A percentile compares a stretch with the other conserved stretches of the same genome.
Evolutionary conservation across 2,797 vertebrate genomes (phyloP).

Genomic region (Eurystomus glaucurus): DNA sequence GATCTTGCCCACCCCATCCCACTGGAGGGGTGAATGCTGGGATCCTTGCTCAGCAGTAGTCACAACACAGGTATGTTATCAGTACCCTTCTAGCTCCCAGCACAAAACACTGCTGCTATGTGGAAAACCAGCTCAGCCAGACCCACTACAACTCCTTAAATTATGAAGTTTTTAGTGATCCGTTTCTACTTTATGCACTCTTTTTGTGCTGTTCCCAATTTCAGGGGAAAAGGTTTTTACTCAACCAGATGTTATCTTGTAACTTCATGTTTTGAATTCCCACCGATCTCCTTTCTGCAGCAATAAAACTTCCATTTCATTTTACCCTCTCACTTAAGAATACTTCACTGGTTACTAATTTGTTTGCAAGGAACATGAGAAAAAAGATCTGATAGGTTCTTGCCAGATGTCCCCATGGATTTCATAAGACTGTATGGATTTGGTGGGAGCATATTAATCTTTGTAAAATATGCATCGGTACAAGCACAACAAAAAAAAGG

Average conservation of each 20-base stretch:
- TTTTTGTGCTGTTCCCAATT: not conserved
- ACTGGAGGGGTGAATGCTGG: too few relatives aligned
- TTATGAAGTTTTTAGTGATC: not conserved
- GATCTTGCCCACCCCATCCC: too few relatives aligned
- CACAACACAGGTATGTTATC: too few relatives aligned
- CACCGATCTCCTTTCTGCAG: not conserved
- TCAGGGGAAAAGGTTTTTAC: not conserved
- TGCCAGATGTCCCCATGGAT: not conserved
- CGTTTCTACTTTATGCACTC: not conserved
- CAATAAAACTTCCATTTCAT: not conserved
- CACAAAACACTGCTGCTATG: too few relatives aligned
- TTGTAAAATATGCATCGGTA: conserved; percentile 48
- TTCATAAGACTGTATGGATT: not conserved
- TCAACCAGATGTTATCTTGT: not conserved
- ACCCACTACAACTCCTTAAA: too few relatives aligned
- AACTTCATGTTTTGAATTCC: not conserved
- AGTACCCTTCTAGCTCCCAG: too few relatives aligned
- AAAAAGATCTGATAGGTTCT: not conserved
- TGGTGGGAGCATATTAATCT: conserved; percentile 34
- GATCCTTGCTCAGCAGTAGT: too few relatives aligned
- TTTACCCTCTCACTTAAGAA: not conserved
- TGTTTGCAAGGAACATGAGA: not conserved
- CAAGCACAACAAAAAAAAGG: conserved; percentile 49
- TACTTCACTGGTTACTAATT: conserved; percentile 6
- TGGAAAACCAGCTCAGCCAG: too few relatives aligned